Evolutionary conservation across 2,888 invertebrate genomes (phyloP).

Genomic region (Liopterus haemorrhoidalis): DNA sequence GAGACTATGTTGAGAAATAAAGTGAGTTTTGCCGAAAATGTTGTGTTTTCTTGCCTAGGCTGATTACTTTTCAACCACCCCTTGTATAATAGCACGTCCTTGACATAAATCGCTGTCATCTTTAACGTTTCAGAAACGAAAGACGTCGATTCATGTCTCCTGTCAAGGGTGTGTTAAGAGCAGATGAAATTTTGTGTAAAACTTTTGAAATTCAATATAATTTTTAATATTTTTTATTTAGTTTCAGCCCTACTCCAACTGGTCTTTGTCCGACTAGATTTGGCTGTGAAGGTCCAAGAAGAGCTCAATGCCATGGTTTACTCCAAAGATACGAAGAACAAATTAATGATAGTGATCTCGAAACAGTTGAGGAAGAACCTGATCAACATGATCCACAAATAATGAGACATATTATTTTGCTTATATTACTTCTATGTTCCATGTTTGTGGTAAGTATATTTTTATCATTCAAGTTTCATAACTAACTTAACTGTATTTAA

Average conservation of each 20-base stretch:
- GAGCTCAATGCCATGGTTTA: conserved; percentile 49
- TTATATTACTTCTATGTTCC: conserved; percentile 72
- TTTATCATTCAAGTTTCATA: background rate
- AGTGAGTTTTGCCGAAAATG: too few species aligned
- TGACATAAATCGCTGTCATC: too few species aligned
- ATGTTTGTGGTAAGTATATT: conserved; percentile 76
- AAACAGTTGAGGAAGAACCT: conserved; percentile 50
- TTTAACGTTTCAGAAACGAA: too few species aligned
- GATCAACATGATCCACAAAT: conserved; percentile 62
- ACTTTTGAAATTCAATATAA: too few species aligned
- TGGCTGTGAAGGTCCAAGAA: conserved; percentile 48
- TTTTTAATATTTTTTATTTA: background rate
- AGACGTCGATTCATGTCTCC: too few species aligned
- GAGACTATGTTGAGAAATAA: too few species aligned
- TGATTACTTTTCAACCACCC: too few species aligned
- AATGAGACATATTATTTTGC: conserved; percentile 72
- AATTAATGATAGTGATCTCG: conserved; percentile 46
- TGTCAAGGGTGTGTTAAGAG: too few species aligned
- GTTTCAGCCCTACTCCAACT: conserved; percentile 18
- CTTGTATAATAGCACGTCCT: too few species aligned
- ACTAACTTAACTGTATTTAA: background rate
- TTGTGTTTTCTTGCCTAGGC: too few species aligned
- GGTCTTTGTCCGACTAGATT: conserved; percentile 49
- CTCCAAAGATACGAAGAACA: conserved; percentile 49
- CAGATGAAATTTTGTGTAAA: too few species aligned